Percentiles rank a stretch among this genome's conserved stretches.
phyloP scores from a whole-genome alignment of 2,113 vertebrate genomes.

The Mustela lutreola region DNA sequence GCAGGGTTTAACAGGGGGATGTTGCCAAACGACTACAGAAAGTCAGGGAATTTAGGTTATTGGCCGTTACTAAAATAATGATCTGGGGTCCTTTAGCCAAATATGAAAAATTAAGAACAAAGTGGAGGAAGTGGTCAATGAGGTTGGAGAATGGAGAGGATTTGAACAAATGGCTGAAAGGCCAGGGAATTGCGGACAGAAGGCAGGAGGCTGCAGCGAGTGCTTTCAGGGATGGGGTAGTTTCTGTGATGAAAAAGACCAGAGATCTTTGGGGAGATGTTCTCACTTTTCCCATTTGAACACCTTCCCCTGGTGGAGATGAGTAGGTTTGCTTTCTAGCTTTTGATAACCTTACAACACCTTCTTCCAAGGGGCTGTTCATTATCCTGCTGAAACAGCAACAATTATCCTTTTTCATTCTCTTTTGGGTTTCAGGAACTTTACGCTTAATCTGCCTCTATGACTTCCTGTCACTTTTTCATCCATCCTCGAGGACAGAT shows the following conservation, averaged over 20 bases:
- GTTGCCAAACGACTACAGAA: slow-evolving; percentile 22
- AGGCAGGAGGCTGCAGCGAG: neutral
- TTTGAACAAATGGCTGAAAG: neutral
- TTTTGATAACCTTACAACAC: neutral
- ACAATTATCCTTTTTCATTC: neutral
- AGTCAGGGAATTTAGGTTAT: neutral
- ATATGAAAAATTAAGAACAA: slow-evolving; percentile 42
- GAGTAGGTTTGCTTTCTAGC: slow-evolving; percentile 32
- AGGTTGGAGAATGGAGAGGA: neutral
- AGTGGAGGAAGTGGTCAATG: neutral
- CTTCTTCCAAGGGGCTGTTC: neutral
- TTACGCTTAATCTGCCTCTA: slow-evolving; percentile 3
- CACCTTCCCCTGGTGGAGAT: neutral
- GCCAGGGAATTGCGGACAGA: neutral
- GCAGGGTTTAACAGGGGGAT: neutral
- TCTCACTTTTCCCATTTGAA: slow-evolving; percentile 37
- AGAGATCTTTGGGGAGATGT: neutral
- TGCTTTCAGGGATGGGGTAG: neutral
- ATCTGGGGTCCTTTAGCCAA: neutral
- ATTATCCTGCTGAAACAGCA: neutral
- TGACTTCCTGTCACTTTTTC: slow-evolving; percentile 14
- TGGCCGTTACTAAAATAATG: slow-evolving; percentile 39
- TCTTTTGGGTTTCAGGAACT: slow-evolving; percentile 56
- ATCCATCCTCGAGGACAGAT: neutral
- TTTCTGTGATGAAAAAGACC: neutral